These are phyloP conservation scores for Byasa hedistus DNA, from an alignment of 2,888 invertebrate species.

Conservation along the genomic window DNA sequence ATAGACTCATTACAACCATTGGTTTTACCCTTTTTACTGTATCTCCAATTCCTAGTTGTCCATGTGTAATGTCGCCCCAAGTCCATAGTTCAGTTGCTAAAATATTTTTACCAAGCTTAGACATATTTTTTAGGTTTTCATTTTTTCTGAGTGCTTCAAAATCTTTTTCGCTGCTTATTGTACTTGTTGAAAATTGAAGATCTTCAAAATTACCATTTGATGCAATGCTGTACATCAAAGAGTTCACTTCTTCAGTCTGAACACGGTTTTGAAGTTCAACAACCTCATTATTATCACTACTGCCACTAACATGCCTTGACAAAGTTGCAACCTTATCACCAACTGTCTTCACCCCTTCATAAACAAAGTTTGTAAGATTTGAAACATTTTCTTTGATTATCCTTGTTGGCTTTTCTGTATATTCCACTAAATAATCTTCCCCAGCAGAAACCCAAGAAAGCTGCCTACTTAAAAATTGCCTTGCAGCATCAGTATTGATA, in stretches of 20 bases:
- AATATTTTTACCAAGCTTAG: constrained; percentile 81
- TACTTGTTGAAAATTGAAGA: constrained; percentile 83
- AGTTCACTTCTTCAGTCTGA: constrained; percentile 74
- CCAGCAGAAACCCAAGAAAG: constrained; percentile 86
- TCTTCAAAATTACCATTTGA: constrained; percentile 80
- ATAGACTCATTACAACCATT: constrained; percentile 83
- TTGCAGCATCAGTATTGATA: constrained; percentile 88
- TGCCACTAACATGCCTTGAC: constrained; percentile 86
- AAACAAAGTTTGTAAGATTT: constrained; percentile 85
- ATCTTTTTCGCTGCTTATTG: constrained; percentile 83
- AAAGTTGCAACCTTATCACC: constrained; percentile 86
- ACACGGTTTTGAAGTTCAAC: constrained; percentile 69
- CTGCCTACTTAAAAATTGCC: constrained; percentile 87
- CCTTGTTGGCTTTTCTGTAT: constrained; percentile 83
- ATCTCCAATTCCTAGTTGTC: constrained; percentile 90
- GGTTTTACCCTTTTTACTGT: constrained; percentile 86
- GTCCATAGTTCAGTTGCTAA: constrained; percentile 89
- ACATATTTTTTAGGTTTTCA: constrained; percentile 79
- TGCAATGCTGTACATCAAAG: constrained; percentile 67
- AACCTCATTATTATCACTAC: constrained; percentile 83
- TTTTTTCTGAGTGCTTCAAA: constrained; percentile 79
- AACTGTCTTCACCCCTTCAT: constrained; percentile 87
- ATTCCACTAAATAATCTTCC: constrained; percentile 84
- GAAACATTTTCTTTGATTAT: constrained; percentile 87
- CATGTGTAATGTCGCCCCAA: constrained; percentile 87